phyloP scores from a whole-genome alignment of 1,140 invertebrate genomes.

The Contarinia nasturtii region DNA sequence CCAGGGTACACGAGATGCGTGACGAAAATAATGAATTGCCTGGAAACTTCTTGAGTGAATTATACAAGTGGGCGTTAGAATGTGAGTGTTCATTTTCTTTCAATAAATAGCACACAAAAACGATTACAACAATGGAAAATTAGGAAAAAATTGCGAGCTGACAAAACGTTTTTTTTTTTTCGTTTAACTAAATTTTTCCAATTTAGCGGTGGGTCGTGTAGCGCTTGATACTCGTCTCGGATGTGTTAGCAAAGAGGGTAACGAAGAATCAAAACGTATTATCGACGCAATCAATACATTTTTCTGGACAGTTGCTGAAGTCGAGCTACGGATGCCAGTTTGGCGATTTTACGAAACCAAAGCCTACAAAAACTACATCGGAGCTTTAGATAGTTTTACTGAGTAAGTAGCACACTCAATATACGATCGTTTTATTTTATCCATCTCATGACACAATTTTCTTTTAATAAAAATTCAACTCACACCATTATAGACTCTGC shows the following conservation, averaged over 20 bases:
- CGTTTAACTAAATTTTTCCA: slow-evolving; percentile 9
- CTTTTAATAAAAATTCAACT: background rate
- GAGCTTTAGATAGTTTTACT: slow-evolving; percentile 47
- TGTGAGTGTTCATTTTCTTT: slow-evolving; percentile 34
- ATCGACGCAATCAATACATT: slow-evolving; percentile 62
- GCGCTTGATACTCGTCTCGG: slow-evolving; percentile 61
- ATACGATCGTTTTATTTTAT: background rate
- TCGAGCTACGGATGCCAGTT: slow-evolving; percentile 59
- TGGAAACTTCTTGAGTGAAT: slow-evolving; percentile 55
- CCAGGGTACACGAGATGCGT: slow-evolving; percentile 45
- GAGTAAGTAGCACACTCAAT: slow-evolving; percentile 35
- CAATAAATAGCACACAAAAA: no score
- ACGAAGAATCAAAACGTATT: slow-evolving; percentile 46
- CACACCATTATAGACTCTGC: slow-evolving; percentile 35
- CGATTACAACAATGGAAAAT: no score
- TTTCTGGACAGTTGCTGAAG: slow-evolving; percentile 56
- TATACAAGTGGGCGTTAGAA: slow-evolving; percentile 77
- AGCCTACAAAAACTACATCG: slow-evolving; percentile 50
- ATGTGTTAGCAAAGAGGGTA: slow-evolving; percentile 41
- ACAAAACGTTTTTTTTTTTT: slow-evolving; percentile 5
- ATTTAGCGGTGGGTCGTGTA: slow-evolving; percentile 54
- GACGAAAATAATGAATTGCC: slow-evolving; percentile 47
- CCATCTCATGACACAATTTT: background rate
- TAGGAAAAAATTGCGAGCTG: slow-evolving; percentile 1
- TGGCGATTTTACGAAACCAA: slow-evolving; percentile 62